Percentiles rank a stretch among this genome's conserved stretches.
Evolutionary conservation across 2,797 vertebrate species (phyloP).

Genomic region (Myotis findleyi): DNA sequence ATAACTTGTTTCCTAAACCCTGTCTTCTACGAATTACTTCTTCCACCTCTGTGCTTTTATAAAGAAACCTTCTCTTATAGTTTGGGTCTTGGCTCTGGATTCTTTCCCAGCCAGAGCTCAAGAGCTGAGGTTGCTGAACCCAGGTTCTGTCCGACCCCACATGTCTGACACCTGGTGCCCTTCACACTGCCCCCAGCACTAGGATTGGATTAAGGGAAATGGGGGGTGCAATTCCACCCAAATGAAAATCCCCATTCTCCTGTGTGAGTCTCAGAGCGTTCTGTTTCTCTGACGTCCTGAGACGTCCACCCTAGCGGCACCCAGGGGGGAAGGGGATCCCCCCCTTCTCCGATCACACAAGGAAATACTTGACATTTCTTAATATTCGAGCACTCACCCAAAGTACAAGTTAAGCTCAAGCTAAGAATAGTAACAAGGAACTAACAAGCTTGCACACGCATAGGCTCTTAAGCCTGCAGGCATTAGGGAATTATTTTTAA

Average conservation of each 20-base stretch:
- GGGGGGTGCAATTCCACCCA: neutral
- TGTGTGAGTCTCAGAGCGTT: neutral
- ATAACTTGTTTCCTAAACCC: too few relatives aligned
- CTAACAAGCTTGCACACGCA: neutral
- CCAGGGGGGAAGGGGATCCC: neutral
- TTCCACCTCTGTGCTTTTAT: too few relatives aligned
- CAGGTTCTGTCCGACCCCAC: too few relatives aligned
- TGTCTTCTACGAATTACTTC: too few relatives aligned
- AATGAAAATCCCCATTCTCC: neutral
- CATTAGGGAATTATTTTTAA: neutral
- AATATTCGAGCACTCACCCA: neutral
- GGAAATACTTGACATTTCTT: neutral
- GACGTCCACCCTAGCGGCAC: neutral
- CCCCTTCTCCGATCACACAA: neutral
- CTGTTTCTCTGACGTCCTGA: neutral
- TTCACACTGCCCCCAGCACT: too few relatives aligned
- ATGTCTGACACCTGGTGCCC: too few relatives aligned
- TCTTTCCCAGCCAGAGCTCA: too few relatives aligned
- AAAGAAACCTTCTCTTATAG: too few relatives aligned
- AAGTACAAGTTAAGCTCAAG: neutral
- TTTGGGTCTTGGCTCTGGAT: too few relatives aligned
- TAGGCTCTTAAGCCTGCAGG: neutral
- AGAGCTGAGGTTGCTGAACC: too few relatives aligned
- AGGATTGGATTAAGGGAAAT: neutral
- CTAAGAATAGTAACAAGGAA: constrained; percentile 13